Conservation (phyloP, 2,888 invertebrate genomes). For the Spialia ferax region DNA sequence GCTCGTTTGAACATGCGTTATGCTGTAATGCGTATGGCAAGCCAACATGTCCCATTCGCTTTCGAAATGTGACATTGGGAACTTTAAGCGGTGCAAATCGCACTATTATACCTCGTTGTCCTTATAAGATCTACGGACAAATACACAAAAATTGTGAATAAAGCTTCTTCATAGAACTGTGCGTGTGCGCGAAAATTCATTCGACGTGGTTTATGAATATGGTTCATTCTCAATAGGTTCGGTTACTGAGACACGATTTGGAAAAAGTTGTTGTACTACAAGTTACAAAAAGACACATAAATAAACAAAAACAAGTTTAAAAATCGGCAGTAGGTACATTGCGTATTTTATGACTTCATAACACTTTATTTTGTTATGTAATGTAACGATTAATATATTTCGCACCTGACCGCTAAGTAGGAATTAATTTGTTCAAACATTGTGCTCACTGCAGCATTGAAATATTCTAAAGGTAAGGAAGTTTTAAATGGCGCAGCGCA, state of each 20-base stretch:
- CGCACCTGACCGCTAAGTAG: conserved; percentile 40
- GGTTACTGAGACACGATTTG: not conserved
- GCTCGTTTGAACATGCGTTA: conserved; percentile 40
- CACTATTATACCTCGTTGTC: conserved; percentile 30
- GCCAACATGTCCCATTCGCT: conserved; percentile 58
- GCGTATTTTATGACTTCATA: conserved; percentile 8
- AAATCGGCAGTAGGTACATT: conserved; percentile 18
- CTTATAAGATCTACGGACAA: conserved; percentile 32
- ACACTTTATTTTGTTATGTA: conserved; percentile 47
- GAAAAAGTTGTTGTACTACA: not conserved
- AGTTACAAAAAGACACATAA: conserved; percentile 2
- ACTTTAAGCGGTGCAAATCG: conserved; percentile 52
- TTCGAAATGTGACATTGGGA: conserved; percentile 70
- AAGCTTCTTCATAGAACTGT: conserved; percentile 20
- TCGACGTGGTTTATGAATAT: conserved; percentile 26
- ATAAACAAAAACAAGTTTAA: conserved; percentile 6
- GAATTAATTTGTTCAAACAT: conserved; percentile 19
- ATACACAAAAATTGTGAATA: conserved; percentile 26
- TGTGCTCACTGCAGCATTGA: not conserved
- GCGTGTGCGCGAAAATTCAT: conserved; percentile 26
- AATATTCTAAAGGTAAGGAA: conserved; percentile 4
- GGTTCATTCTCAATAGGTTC: conserved; percentile 12
- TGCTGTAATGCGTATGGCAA: conserved; percentile 44
- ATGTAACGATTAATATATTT: conserved; percentile 47
- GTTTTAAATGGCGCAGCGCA: conserved; percentile 39